Base-by-base conservation (phyloP, 2,888 invertebrate species). In the Spodoptera picta region DNA sequence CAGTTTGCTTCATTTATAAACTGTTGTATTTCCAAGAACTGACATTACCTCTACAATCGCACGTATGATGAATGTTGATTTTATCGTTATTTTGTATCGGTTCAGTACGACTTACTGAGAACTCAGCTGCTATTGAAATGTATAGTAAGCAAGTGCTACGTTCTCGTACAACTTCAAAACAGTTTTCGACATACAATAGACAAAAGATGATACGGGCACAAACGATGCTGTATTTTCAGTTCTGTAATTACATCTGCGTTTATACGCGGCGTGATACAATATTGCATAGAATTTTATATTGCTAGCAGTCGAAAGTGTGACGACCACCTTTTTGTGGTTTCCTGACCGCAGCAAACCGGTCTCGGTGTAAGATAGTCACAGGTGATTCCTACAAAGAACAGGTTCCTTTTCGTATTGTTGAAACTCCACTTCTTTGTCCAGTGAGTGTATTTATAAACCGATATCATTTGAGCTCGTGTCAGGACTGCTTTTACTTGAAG, bases 371-470 rank as follows among this genome's bases (percentile, higher is more conserved):
- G 83, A 87, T 85, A 86, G 85, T 85, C 82, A 89, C 92, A 92
- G 91, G 92, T 92, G 92, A 88, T 87, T 86, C 86, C 83, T 83
- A 80, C 80, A 83, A 77, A 79, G 82, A 91, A 92, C 92, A 85
- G 91, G 92, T 92, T 85, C 79, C 73, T 83, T 81, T 73, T 71
- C 71, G 83, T 86, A 87, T 88, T 87, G 85, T 90, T 87, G 81
- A 81, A 86, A 86, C 87, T 80, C 77, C 75, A 82, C 77, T 81
- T 78, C 72, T 71, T 77, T 80, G 72, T 75, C 67, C 79, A 77
- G 79, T 77, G 74, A 84, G 81, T 80, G 75, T 84, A 80, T 14
- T 14, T 14, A 14, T 77, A 73, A 76, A 77, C 76, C 73, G 60
- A 82, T 78, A 76, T 77, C 69, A 73, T 77, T 79, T 74, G 75